Evolutionary conservation across 2,888 invertebrate species (phyloP).

Genomic region (Drosophila tripunctata): DNA sequence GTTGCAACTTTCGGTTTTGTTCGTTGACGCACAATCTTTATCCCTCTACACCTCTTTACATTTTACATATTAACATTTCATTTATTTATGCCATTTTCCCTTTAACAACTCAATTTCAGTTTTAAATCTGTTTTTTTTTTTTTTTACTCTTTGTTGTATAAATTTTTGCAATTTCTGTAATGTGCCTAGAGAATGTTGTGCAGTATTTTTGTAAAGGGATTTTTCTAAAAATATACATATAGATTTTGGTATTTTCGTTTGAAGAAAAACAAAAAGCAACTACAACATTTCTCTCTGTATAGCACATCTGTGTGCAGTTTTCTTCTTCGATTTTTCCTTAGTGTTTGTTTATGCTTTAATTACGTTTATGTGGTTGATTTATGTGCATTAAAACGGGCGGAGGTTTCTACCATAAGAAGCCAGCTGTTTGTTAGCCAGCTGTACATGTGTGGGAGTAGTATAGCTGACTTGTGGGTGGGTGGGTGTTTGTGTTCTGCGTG

Average conservation of each 20-base stretch:
- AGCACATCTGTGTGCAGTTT: constrained; percentile 64
- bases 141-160: background rate
- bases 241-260: constrained; percentile 32
- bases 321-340: constrained; percentile 24
- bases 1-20: constrained; percentile 34
- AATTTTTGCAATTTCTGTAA: constrained; percentile 17
- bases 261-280: constrained; percentile 13
- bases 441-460: constrained; percentile 1
- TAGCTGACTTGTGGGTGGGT: no score
- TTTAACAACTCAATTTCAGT: constrained; percentile 3
- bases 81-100: constrained; percentile 27
- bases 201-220: constrained; percentile 18
- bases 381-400: constrained; percentile 42
- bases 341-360: constrained; percentile 75
- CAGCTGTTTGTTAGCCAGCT: constrained; percentile 33
- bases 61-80: constrained; percentile 26
- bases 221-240: constrained; percentile 20
- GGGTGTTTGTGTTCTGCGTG: background rate
- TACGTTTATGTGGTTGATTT: constrained; percentile 73
- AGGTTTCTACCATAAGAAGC: constrained; percentile 24
- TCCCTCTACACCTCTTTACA: background rate
- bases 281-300: constrained; percentile 36
- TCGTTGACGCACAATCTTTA: background rate
- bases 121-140: background rate
- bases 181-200: constrained; percentile 8